Base-by-base conservation (phyloP, 1,140 invertebrate genomes). In the Leptinotarsa texana region DNA sequence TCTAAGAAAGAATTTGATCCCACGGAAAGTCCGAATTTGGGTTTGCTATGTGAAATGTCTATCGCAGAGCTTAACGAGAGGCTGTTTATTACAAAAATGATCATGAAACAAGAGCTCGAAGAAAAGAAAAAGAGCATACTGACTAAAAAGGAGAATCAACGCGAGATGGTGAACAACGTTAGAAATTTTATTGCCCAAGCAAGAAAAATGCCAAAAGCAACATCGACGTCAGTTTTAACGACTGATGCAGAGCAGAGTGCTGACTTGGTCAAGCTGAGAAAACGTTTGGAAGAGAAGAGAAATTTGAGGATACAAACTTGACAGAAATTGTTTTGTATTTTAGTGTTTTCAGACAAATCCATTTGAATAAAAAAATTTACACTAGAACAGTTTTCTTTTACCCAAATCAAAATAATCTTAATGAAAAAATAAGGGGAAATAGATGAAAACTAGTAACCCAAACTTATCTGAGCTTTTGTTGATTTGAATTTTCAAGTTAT, bases 21-120 rank as follows among this genome's bases (percentile, higher is more conserved):
- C 15, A 89, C 88, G 11, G 88, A 89, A 83, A 85, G 85, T 62
- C 82, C 86, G 18, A 88, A 88, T 49, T 72, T 88, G 15, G 88
- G 88, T 13, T 84, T 89, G 22, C 77, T 90, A 66, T 88, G 88
- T 82, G 88, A 90, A 85, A 90, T 90, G 89, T 89, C 88, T 4
- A 86, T 89, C 61, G 87, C 85, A 18, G 88, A 90, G 81, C 78
- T 90, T 62, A 86, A 88, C 77, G 87, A 89, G 80, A 81, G 88
- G 47, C 77, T 89, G 42, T 78, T 63, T 66, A 74, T 85, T 24
- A 82, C 88, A 63, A 88, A 87, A 83, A 85, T 87, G 15, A 80
- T 83, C 47, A 81, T 89, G 75, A 80, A 87, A 63, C 84, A 88
- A 73, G 87, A 89, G 81, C 73, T 89, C 48, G 85, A 88, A 76